Base-by-base conservation (phyloP, 2,888 invertebrate genomes). In the Stegophylla sp. region DNA sequence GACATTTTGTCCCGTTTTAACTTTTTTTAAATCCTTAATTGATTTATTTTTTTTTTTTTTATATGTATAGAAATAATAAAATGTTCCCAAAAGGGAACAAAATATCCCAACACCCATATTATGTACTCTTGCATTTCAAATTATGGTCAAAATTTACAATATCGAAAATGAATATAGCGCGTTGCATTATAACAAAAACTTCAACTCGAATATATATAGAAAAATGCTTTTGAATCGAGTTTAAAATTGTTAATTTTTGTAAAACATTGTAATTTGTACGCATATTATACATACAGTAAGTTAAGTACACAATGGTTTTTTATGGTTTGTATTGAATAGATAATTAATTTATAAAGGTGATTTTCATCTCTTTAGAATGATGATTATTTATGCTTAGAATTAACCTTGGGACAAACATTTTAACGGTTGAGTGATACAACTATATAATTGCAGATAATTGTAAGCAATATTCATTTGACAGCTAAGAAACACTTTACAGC, bases 381-480 rank as follows among this genome's bases (percentile, higher is more conserved):
- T 72, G n/a, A 56, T 56, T 73, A 61, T 45, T 59, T 48, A 41
- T 41, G n/a, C 45, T 61, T 45, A 3, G n/a, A 61, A 61, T 45
- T 20, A 45, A 61, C 45, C 61, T 73, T 73, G 45, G 61, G 28
- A 43, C 20, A 53, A 53, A 10, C 15, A 41, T 71, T 53, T 20
- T 23, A 34, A 71, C 20, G 23, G 20, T 72, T 23, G 41, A 56
- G 56, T 72, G 23, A 17, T 56, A 43, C 23, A 56, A 72, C 23
- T 56, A 72, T 23, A 28, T 45, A 28, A 61, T 73, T 73, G 1
- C 61, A 73, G 41, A 28, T 45, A 28, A 61, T 73, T 73, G 1
- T 73, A 73, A 45, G 73, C n/a, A 73, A 61, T 45, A 73, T 73
- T 73, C 59, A 45, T 61, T 73, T 61, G 61, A 48, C 45, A 43